Conservation (phyloP, 2,888 invertebrate genomes). For the Pantelozetes paolii region DNA sequence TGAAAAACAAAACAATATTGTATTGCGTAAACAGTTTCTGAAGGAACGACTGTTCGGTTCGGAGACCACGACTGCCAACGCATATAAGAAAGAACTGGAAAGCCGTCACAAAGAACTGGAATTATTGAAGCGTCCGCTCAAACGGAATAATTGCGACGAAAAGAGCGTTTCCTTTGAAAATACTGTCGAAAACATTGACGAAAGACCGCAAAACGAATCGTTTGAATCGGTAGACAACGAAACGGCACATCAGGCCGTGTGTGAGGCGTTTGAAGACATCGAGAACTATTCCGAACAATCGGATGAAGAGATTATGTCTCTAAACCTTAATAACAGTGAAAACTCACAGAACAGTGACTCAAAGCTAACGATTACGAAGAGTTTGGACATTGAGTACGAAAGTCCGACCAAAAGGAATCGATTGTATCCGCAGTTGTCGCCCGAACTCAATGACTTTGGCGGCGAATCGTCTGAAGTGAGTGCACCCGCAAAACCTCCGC, state of each 20-base stretch:
- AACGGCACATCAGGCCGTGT: constrained; percentile 10
- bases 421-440: neutral
- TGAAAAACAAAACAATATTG: constrained; percentile 4
- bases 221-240: neutral
- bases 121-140: constrained; percentile 3
- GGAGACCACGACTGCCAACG: constrained; percentile 8
- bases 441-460: neutral
- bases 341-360: neutral
- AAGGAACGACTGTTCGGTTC: neutral
- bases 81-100: constrained; percentile 7
- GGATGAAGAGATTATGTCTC: neutral
- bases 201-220: neutral
- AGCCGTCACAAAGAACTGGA: constrained; percentile 6
- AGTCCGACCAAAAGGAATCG: constrained; percentile 21
- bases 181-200: neutral
- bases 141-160: neutral
- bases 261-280: constrained; percentile 22
- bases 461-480: no score
- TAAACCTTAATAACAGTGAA: neutral
- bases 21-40: neutral
- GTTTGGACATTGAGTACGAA: neutral
- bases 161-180: neutral
- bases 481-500: constrained; percentile 34
- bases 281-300: constrained; percentile 22
- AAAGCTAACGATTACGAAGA: neutral